phyloP scores from a whole-genome alignment of 2,797 vertebrate genomes.

The Pogoniulus pusillus region DNA sequence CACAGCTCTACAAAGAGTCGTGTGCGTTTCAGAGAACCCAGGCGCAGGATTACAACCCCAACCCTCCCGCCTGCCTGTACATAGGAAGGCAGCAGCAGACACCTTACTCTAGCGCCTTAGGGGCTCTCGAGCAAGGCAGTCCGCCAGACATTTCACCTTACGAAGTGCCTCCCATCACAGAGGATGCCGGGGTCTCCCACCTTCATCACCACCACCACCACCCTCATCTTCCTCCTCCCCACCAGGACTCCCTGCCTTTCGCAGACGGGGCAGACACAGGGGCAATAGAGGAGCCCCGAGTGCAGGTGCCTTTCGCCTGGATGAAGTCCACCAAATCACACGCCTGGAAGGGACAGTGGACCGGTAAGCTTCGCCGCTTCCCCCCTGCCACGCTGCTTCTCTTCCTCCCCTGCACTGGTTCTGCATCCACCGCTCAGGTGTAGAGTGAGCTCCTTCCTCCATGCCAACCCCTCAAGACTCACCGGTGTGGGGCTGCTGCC shows the following conservation, averaged over 20 bases:
- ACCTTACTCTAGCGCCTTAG: conserved; percentile 82
- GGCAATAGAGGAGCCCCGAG: conserved; percentile 80
- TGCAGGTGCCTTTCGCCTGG: conserved; percentile 94
- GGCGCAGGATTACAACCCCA: conserved; percentile 84
- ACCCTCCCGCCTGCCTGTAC: conserved; percentile 94
- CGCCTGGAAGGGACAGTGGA: conserved; percentile 94
- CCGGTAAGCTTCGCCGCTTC: conserved; percentile 81
- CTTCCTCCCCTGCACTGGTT: not conserved
- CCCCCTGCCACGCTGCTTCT: not conserved
- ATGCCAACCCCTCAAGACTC: not conserved
- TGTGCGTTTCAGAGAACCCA: conserved; percentile 89
- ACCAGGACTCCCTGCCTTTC: conserved; percentile 79
- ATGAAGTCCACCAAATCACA: conserved; percentile 99
- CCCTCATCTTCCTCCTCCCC: conserved; percentile 78
- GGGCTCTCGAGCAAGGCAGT: conserved; percentile 84
- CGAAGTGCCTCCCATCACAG: conserved; percentile 83
- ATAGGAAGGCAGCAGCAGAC: conserved; percentile 88
- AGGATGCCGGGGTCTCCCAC: conserved; percentile 84
- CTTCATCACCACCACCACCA: conserved; percentile 79
- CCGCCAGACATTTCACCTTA: conserved; percentile 88
- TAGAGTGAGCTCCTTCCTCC: no score
- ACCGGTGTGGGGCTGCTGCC: not conserved
- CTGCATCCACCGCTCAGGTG: not conserved
- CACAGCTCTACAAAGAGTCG: conserved; percentile 92
- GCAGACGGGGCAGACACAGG: conserved; percentile 79